A percentile compares a stretch with the other conserved stretches of the same genome.
Conservation (phyloP, 2,113 vertebrate species). For the Oncorhynchus clarkii region DNA sequence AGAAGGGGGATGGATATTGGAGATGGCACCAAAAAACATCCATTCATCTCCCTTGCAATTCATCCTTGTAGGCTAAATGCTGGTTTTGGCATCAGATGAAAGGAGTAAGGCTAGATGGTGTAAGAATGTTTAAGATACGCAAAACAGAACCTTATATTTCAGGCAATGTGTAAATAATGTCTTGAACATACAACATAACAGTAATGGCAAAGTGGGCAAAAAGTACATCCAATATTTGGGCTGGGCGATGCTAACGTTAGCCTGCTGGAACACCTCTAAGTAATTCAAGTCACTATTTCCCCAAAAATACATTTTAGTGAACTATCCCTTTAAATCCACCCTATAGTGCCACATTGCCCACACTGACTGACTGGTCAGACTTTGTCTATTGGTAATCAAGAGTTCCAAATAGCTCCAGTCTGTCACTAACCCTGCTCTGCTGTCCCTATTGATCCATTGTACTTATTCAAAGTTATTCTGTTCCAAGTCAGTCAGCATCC, state of each 20-base stretch:
- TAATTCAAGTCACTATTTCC: too few species aligned
- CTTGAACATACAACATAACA: too few species aligned
- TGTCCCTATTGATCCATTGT: constrained; percentile 53
- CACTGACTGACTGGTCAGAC: too few species aligned
- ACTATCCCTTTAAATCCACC: too few species aligned
- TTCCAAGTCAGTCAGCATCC: constrained; percentile 61
- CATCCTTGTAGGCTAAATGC: constrained; percentile 23
- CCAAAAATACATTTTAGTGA: too few species aligned
- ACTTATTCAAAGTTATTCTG: constrained; percentile 68
- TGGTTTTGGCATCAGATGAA: constrained; percentile 24
- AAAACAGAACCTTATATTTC: background rate
- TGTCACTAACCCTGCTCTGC: constrained; percentile 13
- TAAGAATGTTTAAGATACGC: background rate
- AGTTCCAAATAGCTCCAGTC: background rate
- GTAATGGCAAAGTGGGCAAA: background rate
- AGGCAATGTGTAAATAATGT: background rate
- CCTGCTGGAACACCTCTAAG: background rate
- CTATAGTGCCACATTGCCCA: too few species aligned
- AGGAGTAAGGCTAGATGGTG: background rate
- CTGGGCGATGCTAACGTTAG: background rate
- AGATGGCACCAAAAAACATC: constrained; percentile 43
- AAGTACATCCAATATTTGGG: background rate
- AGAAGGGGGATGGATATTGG: constrained; percentile 42
- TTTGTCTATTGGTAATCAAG: too few species aligned
- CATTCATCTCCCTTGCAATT: constrained; percentile 43